Base-by-base conservation (phyloP, 2,888 invertebrate genomes). In the Drosophila stalkeri region DNA sequence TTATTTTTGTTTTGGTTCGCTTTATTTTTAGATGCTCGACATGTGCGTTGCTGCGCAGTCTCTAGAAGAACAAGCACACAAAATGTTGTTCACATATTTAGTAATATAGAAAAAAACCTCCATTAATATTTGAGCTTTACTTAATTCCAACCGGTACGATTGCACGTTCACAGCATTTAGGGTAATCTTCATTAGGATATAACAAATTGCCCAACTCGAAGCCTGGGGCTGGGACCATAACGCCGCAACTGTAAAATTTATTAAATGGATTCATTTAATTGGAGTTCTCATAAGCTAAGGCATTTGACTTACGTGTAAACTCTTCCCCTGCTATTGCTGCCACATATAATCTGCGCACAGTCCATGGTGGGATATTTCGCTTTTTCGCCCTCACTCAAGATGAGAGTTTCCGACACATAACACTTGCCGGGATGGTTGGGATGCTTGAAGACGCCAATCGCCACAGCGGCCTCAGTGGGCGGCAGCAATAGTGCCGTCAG, bases 401-500 rank as follows among this genome's bases (percentile, higher is more conserved):
- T 70, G 5, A 82, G 20, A 39, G 73, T 27, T 1, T 51, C 35
- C 1, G 64, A 61, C 2, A 90, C 43, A 4, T 67, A 72, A 61
- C 90, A 90, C 55, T 90, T 90, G 39, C 82, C 85, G 0, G 90
- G 90, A 68, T 91, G 54, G 0, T 69, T 70, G n/a, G 63, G 47
- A 68, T 86, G 55, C 23, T 59, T 33, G 12, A 65, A 86, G 12
- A 41, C 3, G 4, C 82, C 87, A 2, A 11, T 31, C 1, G 33
- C 8, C 7, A 87, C 11, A n/a, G 76, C 80, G 14, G 75, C 75
- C 37, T 79, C 80, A 3, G 57, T 51, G 12, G 35, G 33, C 0
- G 61, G 54, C 59, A 74, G 3, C 27, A 68, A 16, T 8, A 67
- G 27, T 1, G 37, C 47, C 3, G 64, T 27, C 23, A 74, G 27